These are phyloP conservation scores for Odontothrips loti DNA, from an alignment of 2,888 invertebrate genomes.

Conservation along the genomic window DNA sequence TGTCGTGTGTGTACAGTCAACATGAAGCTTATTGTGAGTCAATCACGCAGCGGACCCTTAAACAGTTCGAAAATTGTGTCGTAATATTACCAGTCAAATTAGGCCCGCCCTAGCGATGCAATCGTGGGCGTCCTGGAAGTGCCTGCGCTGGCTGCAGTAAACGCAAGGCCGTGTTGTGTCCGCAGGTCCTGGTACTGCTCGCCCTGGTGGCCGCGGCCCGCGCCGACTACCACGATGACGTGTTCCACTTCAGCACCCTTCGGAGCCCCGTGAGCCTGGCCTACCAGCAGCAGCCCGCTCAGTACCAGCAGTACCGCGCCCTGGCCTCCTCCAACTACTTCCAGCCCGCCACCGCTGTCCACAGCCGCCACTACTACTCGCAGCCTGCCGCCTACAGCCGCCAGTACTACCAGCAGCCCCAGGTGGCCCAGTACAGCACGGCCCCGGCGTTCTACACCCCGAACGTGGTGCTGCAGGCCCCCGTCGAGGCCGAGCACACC, in stretches of 20 bases:
- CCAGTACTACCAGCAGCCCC: not conserved
- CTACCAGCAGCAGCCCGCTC: not conserved
- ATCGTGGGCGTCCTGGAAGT: no score
- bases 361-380: not conserved
- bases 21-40: not conserved
- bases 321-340: not conserved
- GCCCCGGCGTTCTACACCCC: no score
- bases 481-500: no score
- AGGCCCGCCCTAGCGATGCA: no score
- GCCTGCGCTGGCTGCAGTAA: not conserved
- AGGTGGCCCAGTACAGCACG: not conserved
- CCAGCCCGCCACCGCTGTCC: not conserved
- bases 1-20: not conserved
- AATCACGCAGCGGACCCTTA: not conserved
- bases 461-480: no score
- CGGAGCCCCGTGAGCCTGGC: not conserved
- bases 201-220: not conserved
- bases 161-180: not conserved
- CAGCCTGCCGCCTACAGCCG: not conserved
- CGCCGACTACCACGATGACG: conserved; percentile 21
- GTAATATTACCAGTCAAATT: no score
- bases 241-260: conserved; percentile 11
- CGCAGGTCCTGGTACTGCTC: not conserved
- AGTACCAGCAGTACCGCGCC: not conserved
- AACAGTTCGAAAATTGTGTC: no score